Conservation (phyloP, 2,797 vertebrate genomes). For the Phrynocephalus vlangalii region DNA sequence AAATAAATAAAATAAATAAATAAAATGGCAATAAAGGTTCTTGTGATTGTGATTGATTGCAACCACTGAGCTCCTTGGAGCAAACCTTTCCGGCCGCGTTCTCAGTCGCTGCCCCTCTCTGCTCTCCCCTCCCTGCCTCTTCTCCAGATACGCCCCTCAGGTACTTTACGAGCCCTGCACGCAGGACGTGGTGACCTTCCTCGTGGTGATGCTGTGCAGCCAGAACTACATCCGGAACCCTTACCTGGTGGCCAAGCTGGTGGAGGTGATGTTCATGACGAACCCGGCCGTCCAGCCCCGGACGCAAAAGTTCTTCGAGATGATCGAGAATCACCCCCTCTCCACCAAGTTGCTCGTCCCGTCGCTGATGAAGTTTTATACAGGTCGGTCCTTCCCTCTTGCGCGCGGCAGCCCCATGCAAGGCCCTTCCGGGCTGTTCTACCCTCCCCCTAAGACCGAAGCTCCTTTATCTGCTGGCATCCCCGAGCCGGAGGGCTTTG, state of each 20-base stretch:
- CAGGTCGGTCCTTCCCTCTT: slow-evolving; percentile 78
- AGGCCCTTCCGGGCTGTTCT: no score
- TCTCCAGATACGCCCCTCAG: slow-evolving; percentile 94
- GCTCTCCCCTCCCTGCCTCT: not conserved
- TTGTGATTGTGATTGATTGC: no score
- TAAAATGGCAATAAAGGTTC: no score
- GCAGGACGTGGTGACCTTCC: slow-evolving; percentile 96
- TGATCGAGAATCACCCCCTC: slow-evolving; percentile 98
- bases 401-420: rapidly evolving
- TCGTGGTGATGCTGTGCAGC: slow-evolving; percentile 98
- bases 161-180: slow-evolving; percentile 98
- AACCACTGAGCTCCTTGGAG: no score
- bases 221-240: slow-evolving; percentile 99
- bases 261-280: slow-evolving; percentile 98
- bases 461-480: no score
- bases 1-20: no score
- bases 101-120: not conserved
- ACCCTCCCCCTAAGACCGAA: no score
- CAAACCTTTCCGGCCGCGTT: not conserved
- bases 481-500: no score
- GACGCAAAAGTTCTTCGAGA: slow-evolving; percentile 97
- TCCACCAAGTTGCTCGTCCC: slow-evolving; percentile 94
- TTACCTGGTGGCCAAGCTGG: slow-evolving; percentile 96
- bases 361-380: slow-evolving; percentile 99
- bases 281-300: slow-evolving; percentile 97